Evolutionary conservation across 2,888 invertebrate genomes (phyloP).

Genomic region (Drosophila rellima): DNA sequence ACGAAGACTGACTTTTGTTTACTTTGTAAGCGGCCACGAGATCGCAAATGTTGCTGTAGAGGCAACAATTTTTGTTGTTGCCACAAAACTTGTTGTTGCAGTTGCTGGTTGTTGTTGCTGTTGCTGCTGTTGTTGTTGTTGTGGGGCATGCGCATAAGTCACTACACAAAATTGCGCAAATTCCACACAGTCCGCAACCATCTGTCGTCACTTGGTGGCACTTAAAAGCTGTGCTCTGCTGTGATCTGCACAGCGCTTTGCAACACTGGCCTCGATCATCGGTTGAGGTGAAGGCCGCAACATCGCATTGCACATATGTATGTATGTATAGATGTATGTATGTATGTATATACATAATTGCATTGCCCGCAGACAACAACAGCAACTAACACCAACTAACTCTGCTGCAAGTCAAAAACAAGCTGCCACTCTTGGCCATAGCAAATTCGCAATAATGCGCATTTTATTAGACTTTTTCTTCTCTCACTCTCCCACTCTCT

Average conservation of each 20-base stretch:
- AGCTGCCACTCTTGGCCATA: constrained; percentile 57
- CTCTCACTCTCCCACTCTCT: not conserved
- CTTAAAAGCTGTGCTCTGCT: constrained; percentile 3
- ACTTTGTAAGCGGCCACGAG: constrained; percentile 57
- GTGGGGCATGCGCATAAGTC: constrained; percentile 75
- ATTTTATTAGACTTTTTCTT: constrained; percentile 69
- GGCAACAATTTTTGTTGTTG: constrained; percentile 40
- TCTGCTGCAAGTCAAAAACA: constrained; percentile 17
- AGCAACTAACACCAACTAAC: constrained; percentile 9
- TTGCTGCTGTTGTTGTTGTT: constrained; percentile 41
- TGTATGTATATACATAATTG: constrained; percentile 47
- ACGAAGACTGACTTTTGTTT: constrained; percentile 62
- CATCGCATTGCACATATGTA: constrained; percentile 17
- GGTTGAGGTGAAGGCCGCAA: constrained; percentile 72
- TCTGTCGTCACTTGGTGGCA: constrained; percentile 65
- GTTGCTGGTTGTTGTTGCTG: constrained; percentile 37
- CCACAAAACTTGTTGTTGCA: constrained; percentile 60
- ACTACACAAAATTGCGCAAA: constrained; percentile 77
- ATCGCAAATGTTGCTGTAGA: constrained; percentile 30
- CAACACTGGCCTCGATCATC: constrained; percentile 63
- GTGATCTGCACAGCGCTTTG: constrained; percentile 37
- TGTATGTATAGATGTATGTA: not conserved
- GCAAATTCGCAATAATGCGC: constrained; percentile 78
- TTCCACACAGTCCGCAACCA: constrained; percentile 61
- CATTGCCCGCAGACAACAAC: constrained; percentile 27